Evolutionary conservation across 2,797 vertebrate species (phyloP).

Genomic region (Rhynchotus rufescens): DNA sequence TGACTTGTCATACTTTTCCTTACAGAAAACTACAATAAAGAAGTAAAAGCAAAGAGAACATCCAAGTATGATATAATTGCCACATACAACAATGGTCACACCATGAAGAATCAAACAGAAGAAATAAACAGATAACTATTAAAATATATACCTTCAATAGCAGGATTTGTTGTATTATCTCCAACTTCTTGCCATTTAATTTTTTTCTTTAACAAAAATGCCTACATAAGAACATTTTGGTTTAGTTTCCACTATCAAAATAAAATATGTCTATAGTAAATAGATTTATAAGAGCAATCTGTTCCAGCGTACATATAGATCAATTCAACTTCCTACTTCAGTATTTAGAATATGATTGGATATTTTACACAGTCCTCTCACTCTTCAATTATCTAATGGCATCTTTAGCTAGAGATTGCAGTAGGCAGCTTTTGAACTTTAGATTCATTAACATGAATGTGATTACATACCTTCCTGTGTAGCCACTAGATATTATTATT

Average conservation of each 20-base stretch:
- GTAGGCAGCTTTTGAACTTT: neutral
- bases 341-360: neutral
- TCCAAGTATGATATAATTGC: neutral
- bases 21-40: neutral
- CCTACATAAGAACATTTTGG: neutral
- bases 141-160: neutral
- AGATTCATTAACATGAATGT: neutral
- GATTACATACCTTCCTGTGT: neutral
- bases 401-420: neutral
- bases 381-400: neutral
- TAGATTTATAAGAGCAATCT: neutral
- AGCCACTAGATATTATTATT: neutral
- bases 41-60: neutral
- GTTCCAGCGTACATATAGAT: constrained; percentile 20
- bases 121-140: neutral
- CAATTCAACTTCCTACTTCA: constrained; percentile 1
- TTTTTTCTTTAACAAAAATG: neutral
- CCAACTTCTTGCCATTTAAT: neutral
- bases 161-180: neutral
- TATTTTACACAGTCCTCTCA: neutral
- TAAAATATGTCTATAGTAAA: constrained; percentile 17
- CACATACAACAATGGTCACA: neutral
- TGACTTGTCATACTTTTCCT: constrained; percentile 14
- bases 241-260: constrained; percentile 16
- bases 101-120: neutral